Conservation (phyloP, 2,797 vertebrate species). For the Phrynocephalus guinanensis region DNA sequence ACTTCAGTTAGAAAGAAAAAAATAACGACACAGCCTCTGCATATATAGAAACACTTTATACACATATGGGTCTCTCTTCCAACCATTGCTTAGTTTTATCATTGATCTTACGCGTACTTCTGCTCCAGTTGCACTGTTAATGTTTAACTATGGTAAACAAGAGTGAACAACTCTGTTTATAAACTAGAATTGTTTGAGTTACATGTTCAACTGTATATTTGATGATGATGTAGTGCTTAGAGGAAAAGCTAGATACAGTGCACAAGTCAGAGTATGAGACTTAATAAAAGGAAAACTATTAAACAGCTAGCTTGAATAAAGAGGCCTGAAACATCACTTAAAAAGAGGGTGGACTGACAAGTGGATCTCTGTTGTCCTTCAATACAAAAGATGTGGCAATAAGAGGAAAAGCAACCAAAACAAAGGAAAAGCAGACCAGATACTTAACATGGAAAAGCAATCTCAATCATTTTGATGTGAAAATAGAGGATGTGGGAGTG, state of each 20-base stretch:
- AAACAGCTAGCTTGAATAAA: not conserved
- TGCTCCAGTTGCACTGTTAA: not conserved
- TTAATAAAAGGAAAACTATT: not conserved
- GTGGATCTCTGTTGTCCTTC: not conserved
- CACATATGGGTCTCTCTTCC: not conserved
- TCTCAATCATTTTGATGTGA: not conserved
- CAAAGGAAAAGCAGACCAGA: not conserved
- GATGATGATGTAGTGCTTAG: not conserved
- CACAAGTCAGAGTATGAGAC: not conserved
- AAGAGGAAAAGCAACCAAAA: not conserved
- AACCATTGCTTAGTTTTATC: not conserved
- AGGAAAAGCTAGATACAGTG: not conserved
- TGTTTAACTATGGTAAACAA: conserved; percentile 40
- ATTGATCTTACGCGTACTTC: conserved; percentile 3
- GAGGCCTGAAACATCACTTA: not conserved
- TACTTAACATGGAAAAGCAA: not conserved
- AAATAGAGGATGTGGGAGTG: not conserved
- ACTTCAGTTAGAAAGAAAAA: not conserved
- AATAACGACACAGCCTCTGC: not conserved
- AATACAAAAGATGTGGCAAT: not conserved
- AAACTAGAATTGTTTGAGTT: conserved; percentile 48
- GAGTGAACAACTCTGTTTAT: not conserved
- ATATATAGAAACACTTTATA: not conserved
- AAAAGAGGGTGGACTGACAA: not conserved
- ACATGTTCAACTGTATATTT: not conserved